Evolutionary conservation across 2,113 vertebrate species (phyloP), one percentile per base, ranked within the genome.

Genomic region (Clarias magur): DNA sequence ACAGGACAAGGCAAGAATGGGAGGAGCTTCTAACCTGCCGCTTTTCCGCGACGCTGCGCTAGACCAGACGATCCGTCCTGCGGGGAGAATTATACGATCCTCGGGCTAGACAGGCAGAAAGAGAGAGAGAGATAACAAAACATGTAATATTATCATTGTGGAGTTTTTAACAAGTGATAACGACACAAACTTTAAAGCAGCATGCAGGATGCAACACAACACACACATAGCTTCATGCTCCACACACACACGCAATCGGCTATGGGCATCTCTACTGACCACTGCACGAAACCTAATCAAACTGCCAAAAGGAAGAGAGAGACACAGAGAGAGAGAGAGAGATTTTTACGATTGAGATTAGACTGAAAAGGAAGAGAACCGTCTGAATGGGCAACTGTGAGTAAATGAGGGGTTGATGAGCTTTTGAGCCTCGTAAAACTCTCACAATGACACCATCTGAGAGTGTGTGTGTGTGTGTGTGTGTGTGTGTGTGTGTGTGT

Each of bases 21-120:
- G 91, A 83, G 91, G 86, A 93, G 84, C 91, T 92, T 94, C 95
- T 96, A 93, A 96, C 95, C 95, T 96, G 95, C 93, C 88, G 91
- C 92, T 95, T 92, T 92, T 93, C 92, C 85, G 72, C 79, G 87
- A 85, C 17, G 89, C 57, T 86, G 56, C 75, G 94, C 89, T 92
- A 94, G 93, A 93, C 78, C 92, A 88, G 93, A 90, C 78, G 93
- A 91, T 94, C 85, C 93, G 94, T 94, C 93, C 90, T 94, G 93
- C 87, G 91, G 92, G 88, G 93, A 94, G 91, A 95, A 93, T 93
- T 95, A 96, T 92, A 95, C 93, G 94, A 95, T 94, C 92, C 92
- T 94, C 95, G 95, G 88, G 94, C 95, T 96, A 93, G 93, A 83
- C 65, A 87, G 89, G 91, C 75, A 92, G 85, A 91, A 68, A 90